Percentiles rank a stretch among this genome's conserved stretches.
Conservation (phyloP, 1,140 invertebrate species). For the Meteorus sp. region DNA sequence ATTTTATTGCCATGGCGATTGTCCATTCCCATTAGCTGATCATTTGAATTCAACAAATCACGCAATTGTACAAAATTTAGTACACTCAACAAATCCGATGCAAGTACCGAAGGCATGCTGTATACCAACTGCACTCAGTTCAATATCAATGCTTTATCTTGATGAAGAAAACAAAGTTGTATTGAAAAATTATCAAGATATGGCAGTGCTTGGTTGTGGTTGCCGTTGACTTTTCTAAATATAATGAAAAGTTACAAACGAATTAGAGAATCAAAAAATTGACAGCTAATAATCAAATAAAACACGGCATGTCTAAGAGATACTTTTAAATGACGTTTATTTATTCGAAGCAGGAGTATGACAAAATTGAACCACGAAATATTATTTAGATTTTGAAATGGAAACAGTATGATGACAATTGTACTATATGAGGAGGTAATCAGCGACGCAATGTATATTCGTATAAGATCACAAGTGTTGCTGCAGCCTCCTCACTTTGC, state of each 20-base stretch:
- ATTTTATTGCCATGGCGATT: conserved; percentile 93
- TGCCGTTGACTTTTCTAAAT: conserved; percentile 70
- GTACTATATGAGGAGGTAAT: no score
- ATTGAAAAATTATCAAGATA: conserved; percentile 95
- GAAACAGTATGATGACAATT: no score
- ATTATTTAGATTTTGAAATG: no score
- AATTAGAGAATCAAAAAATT: background rate
- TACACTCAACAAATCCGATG: conserved; percentile 87
- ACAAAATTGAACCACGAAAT: no score
- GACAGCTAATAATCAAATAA: no score
- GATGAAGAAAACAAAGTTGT: conserved; percentile 92
- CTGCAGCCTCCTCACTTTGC: no score
- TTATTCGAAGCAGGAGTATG: no score
- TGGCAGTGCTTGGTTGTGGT: conserved; percentile 93
- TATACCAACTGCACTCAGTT: conserved; percentile 85
- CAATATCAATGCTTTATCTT: conserved; percentile 93
- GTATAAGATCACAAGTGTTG: no score
- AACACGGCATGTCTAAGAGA: no score
- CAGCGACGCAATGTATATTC: no score
- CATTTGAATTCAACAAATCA: conserved; percentile 97
- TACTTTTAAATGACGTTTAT: no score
- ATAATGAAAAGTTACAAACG: background rate
- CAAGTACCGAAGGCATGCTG: conserved; percentile 91
- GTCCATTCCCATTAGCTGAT: conserved; percentile 88
- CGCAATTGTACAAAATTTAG: conserved; percentile 95